Conservation (phyloP, 2,888 invertebrate species). For the Dioctria linearis region DNA sequence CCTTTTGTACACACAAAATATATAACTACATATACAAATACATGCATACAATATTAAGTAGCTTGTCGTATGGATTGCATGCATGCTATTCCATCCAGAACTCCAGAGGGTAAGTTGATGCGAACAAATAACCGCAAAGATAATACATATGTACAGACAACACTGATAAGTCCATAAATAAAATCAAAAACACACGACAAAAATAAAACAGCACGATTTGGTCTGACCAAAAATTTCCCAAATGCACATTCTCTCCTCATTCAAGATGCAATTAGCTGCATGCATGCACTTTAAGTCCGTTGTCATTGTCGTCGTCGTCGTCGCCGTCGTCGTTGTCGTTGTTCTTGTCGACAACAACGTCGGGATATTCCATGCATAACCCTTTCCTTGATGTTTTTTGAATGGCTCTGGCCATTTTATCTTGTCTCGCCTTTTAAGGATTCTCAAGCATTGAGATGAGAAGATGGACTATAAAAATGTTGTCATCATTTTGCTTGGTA, state of each 20-base stretch:
- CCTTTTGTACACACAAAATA: slow-evolving; percentile 32
- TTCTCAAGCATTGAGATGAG: slow-evolving; percentile 3
- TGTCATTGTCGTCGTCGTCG: neutral
- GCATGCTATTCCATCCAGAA: neutral
- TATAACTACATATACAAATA: neutral
- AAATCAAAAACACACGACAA: slow-evolving; percentile 40
- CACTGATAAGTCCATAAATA: slow-evolving; percentile 48
- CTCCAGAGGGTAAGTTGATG: slow-evolving; percentile 46
- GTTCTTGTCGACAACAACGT: neutral
- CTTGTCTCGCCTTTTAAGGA: slow-evolving; percentile 51
- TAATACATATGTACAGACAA: slow-evolving; percentile 38
- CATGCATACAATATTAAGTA: slow-evolving; percentile 19
- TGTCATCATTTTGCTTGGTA: neutral
- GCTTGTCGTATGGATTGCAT: slow-evolving; percentile 23
- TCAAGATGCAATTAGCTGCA: slow-evolving; percentile 51
- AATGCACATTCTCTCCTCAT: slow-evolving; percentile 42
- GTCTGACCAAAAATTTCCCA: slow-evolving; percentile 47
- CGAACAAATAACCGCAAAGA: slow-evolving; percentile 48
- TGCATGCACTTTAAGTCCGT: slow-evolving; percentile 35
- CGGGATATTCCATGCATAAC: too few species aligned
- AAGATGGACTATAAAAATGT: slow-evolving; percentile 3
- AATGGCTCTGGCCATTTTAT: slow-evolving; percentile 38
- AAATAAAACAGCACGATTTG: slow-evolving; percentile 2
- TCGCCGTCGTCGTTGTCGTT: neutral
- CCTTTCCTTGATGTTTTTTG: neutral